A percentile compares a stretch with the other conserved stretches of the same genome.
These are phyloP conservation scores for Leptosomus discolor DNA, from an alignment of 2,113 vertebrate genomes.

Conservation along the genomic window DNA sequence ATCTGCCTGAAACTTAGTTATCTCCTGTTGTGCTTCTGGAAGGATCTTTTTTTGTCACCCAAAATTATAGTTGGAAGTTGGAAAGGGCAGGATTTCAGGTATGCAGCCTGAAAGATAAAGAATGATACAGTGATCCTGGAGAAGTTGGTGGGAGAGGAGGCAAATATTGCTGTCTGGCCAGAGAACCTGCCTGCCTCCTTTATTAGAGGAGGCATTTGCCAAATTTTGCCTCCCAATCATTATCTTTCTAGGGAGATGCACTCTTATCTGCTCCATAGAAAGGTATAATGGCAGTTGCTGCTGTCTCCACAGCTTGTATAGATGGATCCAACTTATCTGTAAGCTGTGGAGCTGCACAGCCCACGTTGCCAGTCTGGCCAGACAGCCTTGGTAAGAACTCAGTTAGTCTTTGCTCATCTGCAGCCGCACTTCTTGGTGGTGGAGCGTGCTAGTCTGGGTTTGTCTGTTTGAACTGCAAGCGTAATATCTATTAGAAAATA, in stretches of 20 bases:
- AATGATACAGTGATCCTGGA: neutral
- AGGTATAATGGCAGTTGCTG: neutral
- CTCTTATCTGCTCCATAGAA: neutral
- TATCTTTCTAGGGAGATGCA: neutral
- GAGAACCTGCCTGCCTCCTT: neutral
- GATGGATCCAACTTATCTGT: fast-evolving
- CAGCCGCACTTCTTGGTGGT: neutral
- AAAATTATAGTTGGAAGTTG: neutral
- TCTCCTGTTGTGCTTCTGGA: neutral
- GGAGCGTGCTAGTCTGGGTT: neutral
- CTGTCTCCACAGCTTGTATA: neutral
- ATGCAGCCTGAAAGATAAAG: neutral
- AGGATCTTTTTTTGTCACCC: neutral
- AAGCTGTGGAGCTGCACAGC: neutral
- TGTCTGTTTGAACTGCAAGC: neutral
- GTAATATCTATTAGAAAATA: neutral
- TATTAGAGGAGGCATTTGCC: neutral
- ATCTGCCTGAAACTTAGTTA: neutral
- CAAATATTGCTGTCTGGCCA: neutral
- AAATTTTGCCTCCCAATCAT: neutral
- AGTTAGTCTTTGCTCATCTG: neutral
- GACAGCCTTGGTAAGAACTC: neutral
- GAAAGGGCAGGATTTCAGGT: neutral
- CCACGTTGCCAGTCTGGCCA: fast-evolving
- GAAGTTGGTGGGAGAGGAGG: neutral